Evolutionary conservation across 2,888 invertebrate genomes (phyloP).

Genomic region (Drosophila buzzatii): DNA sequence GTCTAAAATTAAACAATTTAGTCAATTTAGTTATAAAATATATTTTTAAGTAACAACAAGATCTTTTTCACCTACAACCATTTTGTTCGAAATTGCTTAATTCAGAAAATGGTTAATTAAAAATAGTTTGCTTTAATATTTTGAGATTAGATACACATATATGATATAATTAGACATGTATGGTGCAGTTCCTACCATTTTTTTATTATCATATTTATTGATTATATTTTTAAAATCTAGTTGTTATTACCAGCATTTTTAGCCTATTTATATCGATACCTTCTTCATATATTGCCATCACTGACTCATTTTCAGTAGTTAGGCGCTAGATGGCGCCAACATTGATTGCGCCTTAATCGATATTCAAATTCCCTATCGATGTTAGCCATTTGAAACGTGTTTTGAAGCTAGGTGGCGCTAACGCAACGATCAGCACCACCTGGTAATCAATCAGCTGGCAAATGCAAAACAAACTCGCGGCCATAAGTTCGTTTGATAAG

Average conservation of each 20-base stretch:
- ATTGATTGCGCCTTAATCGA: neutral
- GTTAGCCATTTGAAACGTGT: neutral
- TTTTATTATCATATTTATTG: neutral
- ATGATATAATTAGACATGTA: neutral
- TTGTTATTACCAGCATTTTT: neutral
- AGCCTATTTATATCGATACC: neutral
- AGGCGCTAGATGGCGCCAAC: neutral
- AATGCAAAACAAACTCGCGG: slow-evolving; percentile 54
- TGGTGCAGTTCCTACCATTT: neutral
- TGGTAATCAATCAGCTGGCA: slow-evolving; percentile 57
- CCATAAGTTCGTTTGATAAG: slow-evolving; percentile 46
- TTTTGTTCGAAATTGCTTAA: neutral
- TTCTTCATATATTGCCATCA: neutral
- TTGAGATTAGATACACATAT: neutral
- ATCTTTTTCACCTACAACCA: neutral
- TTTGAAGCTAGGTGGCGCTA: slow-evolving; percentile 3
- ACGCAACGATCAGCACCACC: slow-evolving; percentile 34
- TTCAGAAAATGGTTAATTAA: neutral
- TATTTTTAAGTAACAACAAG: neutral
- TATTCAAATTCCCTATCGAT: neutral
- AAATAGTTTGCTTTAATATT: neutral
- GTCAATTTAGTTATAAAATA: neutral
- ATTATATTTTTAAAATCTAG: neutral
- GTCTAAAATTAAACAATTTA: neutral
- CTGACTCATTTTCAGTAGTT: neutral